Evolutionary conservation across 2,113 vertebrate genomes (phyloP), one percentile per base, ranked within the genome.

Genomic region (Perca flavescens): DNA sequence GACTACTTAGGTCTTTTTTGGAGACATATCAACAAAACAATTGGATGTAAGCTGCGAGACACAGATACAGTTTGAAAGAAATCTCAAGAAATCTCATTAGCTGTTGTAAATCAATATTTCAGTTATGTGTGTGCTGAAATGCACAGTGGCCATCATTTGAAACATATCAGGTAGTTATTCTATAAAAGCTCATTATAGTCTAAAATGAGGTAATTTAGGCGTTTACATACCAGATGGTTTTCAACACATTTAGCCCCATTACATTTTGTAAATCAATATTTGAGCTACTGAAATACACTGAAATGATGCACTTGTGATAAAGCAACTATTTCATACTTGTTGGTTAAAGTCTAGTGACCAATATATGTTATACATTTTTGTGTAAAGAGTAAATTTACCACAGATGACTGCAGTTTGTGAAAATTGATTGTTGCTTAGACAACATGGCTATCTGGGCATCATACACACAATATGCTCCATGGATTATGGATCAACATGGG

Each of bases 241-340:
- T 62, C 50, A 79, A 76, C 47, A 79, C 43, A 65, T 5, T 74
- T 65, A 63, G 65, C 85, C 77, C 85, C 84, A 87, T 86, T 91
- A 88, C 69, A 47, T 71, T 73, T 74, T 57, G 50, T 43, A 68
- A 86, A 90, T 91, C 87, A 89, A 87, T 84, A 79, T 61, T 65
- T 34, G 34, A 34, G 36, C 36, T 22, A 28, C 34, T 54, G 57
- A 66, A 28, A 68, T 60, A 40, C 40, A 62, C 31, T 77, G 47
- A 73, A 77, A 81, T 67, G 49, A 12, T 72, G 47, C 57, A 50
- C 10, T 3, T 3, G 28, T 56, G 43, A 58, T 74, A 53, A 71
- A 72, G 36, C 54, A 64, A 57, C 43, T 34, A 53, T 19, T 75
- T 61, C 56, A 13, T 65, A 53, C 13, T 52, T 7, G 15, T 62